Conservation (phyloP, 1,140 invertebrate genomes). For the Tetramorium simillimum region DNA sequence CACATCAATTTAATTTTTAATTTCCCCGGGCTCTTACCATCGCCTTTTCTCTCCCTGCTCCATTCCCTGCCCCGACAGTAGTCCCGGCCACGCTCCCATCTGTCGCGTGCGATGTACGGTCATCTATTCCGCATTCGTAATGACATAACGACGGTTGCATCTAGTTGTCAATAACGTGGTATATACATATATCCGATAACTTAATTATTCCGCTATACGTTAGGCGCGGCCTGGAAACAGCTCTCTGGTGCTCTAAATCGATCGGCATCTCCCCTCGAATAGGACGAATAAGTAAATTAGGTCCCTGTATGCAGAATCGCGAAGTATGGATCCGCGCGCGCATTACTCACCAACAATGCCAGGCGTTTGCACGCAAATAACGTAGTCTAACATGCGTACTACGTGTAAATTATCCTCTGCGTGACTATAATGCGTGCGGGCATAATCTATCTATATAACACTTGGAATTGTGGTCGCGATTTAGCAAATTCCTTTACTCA, state of each 20-base stretch:
- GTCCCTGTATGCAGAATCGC: slow-evolving; percentile 26
- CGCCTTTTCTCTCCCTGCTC: no score
- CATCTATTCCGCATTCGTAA: slow-evolving; percentile 41
- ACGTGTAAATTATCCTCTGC: slow-evolving; percentile 6
- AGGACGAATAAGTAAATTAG: slow-evolving; percentile 52
- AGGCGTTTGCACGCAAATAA: slow-evolving; percentile 22
- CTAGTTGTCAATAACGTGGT: slow-evolving; percentile 55
- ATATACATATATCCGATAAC: slow-evolving; percentile 44
- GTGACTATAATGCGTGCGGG: not conserved
- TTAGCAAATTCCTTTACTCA: no score
- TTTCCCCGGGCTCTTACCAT: slow-evolving; percentile 34
- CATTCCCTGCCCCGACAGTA: not conserved
- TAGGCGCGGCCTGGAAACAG: slow-evolving; percentile 22
- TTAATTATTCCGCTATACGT: slow-evolving; percentile 60
- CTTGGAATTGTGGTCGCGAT: not conserved
- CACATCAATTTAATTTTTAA: slow-evolving; percentile 55
- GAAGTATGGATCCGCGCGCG: slow-evolving; percentile 10
- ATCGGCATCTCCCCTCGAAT: slow-evolving; percentile 25
- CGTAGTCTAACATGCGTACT: not conserved
- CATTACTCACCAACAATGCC: slow-evolving; percentile 22
- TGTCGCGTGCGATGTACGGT: slow-evolving; percentile 28
- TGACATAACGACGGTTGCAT: slow-evolving; percentile 54
- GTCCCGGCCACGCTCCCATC: not conserved
- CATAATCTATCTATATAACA: not conserved
- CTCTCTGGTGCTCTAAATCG: slow-evolving; percentile 27